Evolutionary conservation across 35 echinoderm and acorn worm genomes (phyloP), one percentile per base, ranked within the genome.

Genomic region (Patiria miniata): DNA sequence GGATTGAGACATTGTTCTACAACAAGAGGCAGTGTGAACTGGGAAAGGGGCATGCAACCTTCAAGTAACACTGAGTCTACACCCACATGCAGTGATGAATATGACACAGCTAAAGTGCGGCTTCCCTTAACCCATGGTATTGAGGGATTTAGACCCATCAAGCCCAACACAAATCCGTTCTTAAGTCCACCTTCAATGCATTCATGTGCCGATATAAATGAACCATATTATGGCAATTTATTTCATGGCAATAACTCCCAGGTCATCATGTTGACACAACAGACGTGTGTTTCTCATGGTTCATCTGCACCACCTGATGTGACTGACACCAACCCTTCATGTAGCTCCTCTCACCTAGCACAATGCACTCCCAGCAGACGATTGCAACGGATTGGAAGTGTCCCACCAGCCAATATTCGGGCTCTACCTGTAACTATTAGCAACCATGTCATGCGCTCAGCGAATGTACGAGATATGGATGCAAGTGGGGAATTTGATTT

Each of bases 381-480:
- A 73, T 23, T 73, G 29, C 65, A 73, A 34, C 19, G 29, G 2
- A 16, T 73, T 73, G 34, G 65, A 2, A 84, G 82, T 61, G 52
- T 83, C 9, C 81, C 81, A 39, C 83, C 89, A 56, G 61, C 78
- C 21, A 87, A 61, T 53, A 88, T 88, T 8, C 50, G 93, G 40
- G 93, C 80, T 39, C 89, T 95, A 18, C 93, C 93, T 33, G 76
- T 40, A 15, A 85, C 89, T 29, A 86, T 95, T 19, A 85, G 89
- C 33, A 95, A 91, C 60, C 93, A 95, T 78, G 86, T 95, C 79
- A 95, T 95, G 93, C 85, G 93, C 17, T 79, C 90, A 18, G 80
- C 86, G 15, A 95, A 86, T 29, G 79, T 89, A 9, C 59, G 93
- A 16, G 93, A 95, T 30, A 95, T 91, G 36, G 93, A 95, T 85